Percentiles rank a stretch among this genome's conserved stretches.
Conservation (phyloP, 2,113 vertebrate genomes). For the Aix galericulata region DNA sequence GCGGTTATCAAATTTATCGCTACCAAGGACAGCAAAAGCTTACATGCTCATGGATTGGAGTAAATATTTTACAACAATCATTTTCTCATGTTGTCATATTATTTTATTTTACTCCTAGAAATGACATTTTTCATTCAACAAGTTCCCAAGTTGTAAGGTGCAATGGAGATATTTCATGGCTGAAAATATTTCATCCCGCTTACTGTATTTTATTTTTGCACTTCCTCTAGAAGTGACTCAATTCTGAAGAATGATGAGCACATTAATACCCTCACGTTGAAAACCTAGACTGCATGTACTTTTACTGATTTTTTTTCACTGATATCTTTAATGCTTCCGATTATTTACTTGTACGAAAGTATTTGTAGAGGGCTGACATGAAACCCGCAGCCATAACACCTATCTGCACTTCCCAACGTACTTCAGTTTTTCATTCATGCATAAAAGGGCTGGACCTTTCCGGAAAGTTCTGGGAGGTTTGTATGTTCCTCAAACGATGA, state of each 20-base stretch:
- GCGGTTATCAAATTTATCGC: constrained; percentile 31
- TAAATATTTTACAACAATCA: constrained; percentile 40
- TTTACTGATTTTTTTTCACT: neutral
- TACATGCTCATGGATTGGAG: constrained; percentile 7
- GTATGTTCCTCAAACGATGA: neutral
- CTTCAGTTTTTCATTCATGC: neutral
- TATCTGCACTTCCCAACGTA: neutral
- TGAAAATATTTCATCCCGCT: constrained; percentile 40
- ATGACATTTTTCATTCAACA: neutral
- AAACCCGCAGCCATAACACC: neutral
- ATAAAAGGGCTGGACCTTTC: neutral
- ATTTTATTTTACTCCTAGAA: constrained; percentile 51
- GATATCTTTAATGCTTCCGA: neutral
- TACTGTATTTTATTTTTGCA: constrained; percentile 25
- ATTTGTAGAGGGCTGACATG: neutral
- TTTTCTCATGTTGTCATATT: constrained; percentile 44
- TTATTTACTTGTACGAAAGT: neutral
- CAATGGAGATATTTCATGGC: constrained; percentile 28
- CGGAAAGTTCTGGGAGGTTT: neutral
- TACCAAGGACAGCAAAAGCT: constrained; percentile 6
- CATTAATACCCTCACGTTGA: neutral
- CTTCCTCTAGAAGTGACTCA: constrained; percentile 35
- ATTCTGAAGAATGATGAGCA: constrained; percentile 43
- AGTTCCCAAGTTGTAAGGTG: neutral
- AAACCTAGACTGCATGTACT: neutral